These are phyloP conservation scores for Spodoptera litura DNA, from an alignment of 1,140 invertebrate species.

Conservation along the genomic window DNA sequence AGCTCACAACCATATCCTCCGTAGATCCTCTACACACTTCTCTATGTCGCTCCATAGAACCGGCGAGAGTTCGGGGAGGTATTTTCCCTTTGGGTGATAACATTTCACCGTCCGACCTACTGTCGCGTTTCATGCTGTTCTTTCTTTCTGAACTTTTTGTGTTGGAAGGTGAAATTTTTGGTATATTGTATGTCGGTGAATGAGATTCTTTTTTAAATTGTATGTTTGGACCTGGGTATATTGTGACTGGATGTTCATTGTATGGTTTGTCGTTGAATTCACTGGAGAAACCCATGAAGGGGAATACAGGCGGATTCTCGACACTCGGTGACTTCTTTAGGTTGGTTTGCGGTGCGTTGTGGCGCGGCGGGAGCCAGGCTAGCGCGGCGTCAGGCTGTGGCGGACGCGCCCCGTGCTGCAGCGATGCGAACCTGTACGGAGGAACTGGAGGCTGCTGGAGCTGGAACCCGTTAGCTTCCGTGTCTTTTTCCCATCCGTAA, in stretches of 20 bases:
- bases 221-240: conserved; percentile 86
- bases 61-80: conserved; percentile 89
- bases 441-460: conserved; percentile 86
- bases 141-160: conserved; percentile 74
- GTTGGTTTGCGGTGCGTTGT: conserved; percentile 59
- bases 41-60: conserved; percentile 90
- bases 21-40: conserved; percentile 89
- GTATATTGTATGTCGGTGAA: conserved; percentile 80
- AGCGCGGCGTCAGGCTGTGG: conserved; percentile 70
- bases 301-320: conserved; percentile 80
- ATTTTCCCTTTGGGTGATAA: conserved; percentile 87
- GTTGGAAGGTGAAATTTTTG: conserved; percentile 75
- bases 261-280: conserved; percentile 86
- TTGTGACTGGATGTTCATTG: conserved; percentile 88
- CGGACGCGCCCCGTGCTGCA: conserved; percentile 87
- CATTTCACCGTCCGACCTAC: conserved; percentile 81
- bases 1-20: conserved; percentile 75
- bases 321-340: conserved; percentile 79
- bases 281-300: conserved; percentile 82
- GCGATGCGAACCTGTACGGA: conserved; percentile 88
- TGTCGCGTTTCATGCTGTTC: conserved; percentile 73
- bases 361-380: conserved; percentile 81
- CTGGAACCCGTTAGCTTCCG: conserved; percentile 82
- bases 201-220: conserved; percentile 79
- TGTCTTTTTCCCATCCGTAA: conserved; percentile 90